Percentiles rank a stretch among this genome's conserved stretches.
Evolutionary conservation across 2,888 invertebrate species (phyloP).

Genomic region (Thelaira solivaga): DNA sequence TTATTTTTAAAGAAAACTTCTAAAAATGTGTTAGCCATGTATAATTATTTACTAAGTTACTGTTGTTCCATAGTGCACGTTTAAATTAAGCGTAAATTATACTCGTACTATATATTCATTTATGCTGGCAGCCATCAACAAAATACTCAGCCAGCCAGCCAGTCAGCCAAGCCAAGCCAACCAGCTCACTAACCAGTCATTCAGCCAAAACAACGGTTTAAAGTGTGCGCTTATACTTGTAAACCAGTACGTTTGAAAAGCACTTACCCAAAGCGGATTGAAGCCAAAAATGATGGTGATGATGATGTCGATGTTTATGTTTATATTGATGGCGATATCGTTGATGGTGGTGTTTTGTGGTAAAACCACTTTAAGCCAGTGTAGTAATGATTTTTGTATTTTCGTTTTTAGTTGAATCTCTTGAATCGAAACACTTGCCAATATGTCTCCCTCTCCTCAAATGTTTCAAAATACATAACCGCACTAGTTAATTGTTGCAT

Average conservation of each 20-base stretch:
- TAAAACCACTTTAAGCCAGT: conserved; percentile 50
- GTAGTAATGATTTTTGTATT: conserved; percentile 17
- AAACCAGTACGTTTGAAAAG: conserved; percentile 32
- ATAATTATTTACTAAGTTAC: conserved; percentile 18
- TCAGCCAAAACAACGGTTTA: conserved; percentile 29
- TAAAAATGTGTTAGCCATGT: conserved; percentile 8
- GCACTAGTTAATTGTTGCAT: not conserved
- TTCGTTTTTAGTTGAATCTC: conserved; percentile 31
- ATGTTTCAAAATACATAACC: conserved; percentile 34
- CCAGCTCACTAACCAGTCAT: not conserved
- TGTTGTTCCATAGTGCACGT: conserved; percentile 15
- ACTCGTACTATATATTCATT: no score
- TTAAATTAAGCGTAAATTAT: conserved; percentile 17
- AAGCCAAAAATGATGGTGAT: conserved; percentile 32
- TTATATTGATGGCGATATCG: not conserved
- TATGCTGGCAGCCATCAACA: conserved; percentile 31
- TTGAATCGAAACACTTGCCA: conserved; percentile 58
- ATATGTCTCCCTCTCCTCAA: conserved; percentile 40
- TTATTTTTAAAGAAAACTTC: not conserved
- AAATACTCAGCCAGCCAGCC: not conserved
- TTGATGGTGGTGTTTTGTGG: not conserved
- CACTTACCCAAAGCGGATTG: conserved; percentile 37
- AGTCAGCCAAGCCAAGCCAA: not conserved
- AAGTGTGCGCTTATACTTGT: conserved; percentile 28
- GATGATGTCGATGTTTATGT: not conserved